Conservation (phyloP, 2,888 invertebrate species). For the Penaeus monodon region DNA sequence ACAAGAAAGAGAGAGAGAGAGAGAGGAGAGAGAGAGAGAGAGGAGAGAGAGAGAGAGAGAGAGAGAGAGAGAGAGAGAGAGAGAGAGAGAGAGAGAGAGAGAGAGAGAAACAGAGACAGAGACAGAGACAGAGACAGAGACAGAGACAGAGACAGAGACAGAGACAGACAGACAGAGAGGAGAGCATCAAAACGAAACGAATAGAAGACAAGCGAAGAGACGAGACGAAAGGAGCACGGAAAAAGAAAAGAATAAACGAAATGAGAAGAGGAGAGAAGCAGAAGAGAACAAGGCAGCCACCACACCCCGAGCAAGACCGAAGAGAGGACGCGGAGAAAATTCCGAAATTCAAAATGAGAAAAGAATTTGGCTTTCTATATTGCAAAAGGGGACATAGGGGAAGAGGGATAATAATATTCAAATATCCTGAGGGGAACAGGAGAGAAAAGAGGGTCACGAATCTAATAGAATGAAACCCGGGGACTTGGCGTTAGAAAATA, state of each 20-base stretch:
- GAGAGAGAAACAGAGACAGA: not conserved
- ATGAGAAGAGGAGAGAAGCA: not conserved
- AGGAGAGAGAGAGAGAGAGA: not conserved
- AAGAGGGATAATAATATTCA: slow-evolving; percentile 18
- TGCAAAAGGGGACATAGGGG: slow-evolving; percentile 1
- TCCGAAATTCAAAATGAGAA: not conserved
- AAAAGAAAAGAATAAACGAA: not conserved
- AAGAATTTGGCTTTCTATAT: slow-evolving; percentile 9
- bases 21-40: slow-evolving; percentile 2
- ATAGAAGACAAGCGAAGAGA: not conserved
- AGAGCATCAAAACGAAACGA: not conserved
- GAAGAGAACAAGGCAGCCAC: not conserved
- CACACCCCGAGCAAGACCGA: not conserved
- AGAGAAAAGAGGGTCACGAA: not conserved
- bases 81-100: not conserved
- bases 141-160: not conserved
- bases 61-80: not conserved
- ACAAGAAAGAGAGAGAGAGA: not conserved
- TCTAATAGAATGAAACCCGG: not conserved
- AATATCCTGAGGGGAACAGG: slow-evolving; percentile 9
- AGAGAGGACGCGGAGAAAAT: not conserved
- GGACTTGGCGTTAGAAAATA: too few species aligned
- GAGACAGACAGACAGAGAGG: not conserved
- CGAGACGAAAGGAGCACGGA: too few species aligned
- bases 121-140: not conserved